Percentiles rank a stretch among this genome's conserved stretches.
phyloP scores from a whole-genome alignment of 2,113 vertebrate species.

The Delphinus delphis region DNA sequence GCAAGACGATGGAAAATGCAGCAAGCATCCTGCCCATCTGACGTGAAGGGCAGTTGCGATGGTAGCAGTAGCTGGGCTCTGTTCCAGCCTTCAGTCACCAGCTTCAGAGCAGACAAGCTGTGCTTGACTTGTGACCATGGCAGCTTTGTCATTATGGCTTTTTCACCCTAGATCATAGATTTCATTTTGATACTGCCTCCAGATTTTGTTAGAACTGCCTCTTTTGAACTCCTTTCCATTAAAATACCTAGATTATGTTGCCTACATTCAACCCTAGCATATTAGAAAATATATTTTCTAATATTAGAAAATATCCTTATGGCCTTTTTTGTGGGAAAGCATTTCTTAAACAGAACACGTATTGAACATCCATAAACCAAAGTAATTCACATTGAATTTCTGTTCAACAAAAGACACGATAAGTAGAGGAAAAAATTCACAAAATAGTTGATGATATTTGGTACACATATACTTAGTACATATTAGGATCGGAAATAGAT shows the following conservation, averaged over 20 bases:
- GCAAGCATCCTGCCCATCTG: not conserved
- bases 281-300: not conserved
- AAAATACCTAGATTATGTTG: not conserved
- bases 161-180: not conserved
- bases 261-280: not conserved
- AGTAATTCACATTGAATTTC: not conserved
- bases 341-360: not conserved
- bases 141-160: not conserved
- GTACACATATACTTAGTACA: not conserved
- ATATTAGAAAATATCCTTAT: not conserved
- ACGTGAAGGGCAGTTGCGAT: fast-evolving
- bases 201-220: not conserved
- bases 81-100: not conserved
- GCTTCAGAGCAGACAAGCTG: not conserved
- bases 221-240: not conserved
- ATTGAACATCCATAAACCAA: not conserved
- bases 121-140: not conserved
- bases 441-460: not conserved
- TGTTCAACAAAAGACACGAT: not conserved
- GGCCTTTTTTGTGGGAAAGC: not conserved
- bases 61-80: not conserved
- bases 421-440: not conserved
- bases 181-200: not conserved
- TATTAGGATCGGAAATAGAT: not conserved
- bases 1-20: not conserved